A percentile compares a stretch with the other conserved stretches of the same genome.
These are phyloP conservation scores for Eucidaris tribuloides DNA, from an alignment of 35 echinoderm and acorn worm species.

Conservation along the genomic window DNA sequence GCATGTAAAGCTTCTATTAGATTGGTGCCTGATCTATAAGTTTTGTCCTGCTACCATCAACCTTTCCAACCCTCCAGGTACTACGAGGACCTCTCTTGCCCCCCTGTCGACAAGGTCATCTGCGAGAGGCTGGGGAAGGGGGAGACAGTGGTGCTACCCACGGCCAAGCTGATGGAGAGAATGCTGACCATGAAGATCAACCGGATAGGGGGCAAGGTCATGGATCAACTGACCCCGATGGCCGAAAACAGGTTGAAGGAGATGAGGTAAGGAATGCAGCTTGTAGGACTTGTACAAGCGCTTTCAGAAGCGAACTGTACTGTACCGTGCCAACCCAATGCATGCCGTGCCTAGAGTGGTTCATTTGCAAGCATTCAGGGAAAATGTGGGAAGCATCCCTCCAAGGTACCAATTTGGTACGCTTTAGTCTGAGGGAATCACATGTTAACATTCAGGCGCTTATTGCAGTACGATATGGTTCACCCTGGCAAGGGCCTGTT, in stretches of 20 bases:
- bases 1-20: background rate
- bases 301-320: too few relatives aligned
- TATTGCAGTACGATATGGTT: too few relatives aligned
- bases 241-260: slow-evolving; percentile 48
- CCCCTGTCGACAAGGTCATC: slow-evolving; percentile 36
- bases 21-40: background rate
- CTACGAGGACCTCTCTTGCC: slow-evolving; percentile 63
- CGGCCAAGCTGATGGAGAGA: slow-evolving; percentile 78
- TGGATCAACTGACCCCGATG: background rate
- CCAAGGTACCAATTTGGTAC: too few relatives aligned
- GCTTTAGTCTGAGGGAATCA: too few relatives aligned
- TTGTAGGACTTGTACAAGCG: too few relatives aligned
- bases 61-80: slow-evolving; percentile 25
- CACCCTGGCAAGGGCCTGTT: too few relatives aligned
- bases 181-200: slow-evolving; percentile 44
- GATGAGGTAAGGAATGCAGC: slow-evolving; percentile 71
- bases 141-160: slow-evolving; percentile 45
- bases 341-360: too few relatives aligned
- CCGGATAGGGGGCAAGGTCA: background rate
- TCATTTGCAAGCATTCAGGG: too few relatives aligned
- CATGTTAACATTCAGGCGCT: too few relatives aligned
- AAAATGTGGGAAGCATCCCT: too few relatives aligned
- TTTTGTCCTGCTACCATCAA: background rate
- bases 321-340: too few relatives aligned
- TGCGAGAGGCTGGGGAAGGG: slow-evolving; percentile 22